Evolutionary conservation across 1,140 invertebrate genomes (phyloP).

Genomic region (Mactra quadrangularis): DNA sequence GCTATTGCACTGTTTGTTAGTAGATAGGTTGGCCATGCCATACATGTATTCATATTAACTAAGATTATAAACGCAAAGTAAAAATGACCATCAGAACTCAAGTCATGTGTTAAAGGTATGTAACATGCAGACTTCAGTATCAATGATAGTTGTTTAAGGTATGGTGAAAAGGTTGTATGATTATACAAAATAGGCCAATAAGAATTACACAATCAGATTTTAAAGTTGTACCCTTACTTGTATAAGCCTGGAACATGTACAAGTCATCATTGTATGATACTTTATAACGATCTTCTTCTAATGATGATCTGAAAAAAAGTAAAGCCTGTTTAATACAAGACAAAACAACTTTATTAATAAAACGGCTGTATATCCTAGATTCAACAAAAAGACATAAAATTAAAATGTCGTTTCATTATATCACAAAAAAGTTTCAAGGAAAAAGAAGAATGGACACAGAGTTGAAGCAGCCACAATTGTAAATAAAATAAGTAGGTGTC

Average conservation of each 20-base stretch:
- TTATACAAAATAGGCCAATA: too few relatives aligned
- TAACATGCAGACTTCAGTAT: not conserved
- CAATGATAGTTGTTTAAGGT: too few relatives aligned
- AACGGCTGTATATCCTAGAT: too few relatives aligned
- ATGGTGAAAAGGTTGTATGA: too few relatives aligned
- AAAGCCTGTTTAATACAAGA: not conserved
- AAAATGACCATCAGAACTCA: too few relatives aligned
- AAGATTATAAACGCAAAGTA: too few relatives aligned
- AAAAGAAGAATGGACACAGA: not conserved
- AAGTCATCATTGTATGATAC: slow-evolving; percentile 65
- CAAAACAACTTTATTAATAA: not conserved
- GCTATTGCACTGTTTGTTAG: too few relatives aligned
- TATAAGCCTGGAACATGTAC: slow-evolving; percentile 70
- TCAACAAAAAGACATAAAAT: not conserved
- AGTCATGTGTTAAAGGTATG: too few relatives aligned
- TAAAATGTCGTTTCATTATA: not conserved
- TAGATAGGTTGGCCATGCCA: too few relatives aligned
- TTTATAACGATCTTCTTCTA: slow-evolving; percentile 35
- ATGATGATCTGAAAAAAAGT: slow-evolving; percentile 56
- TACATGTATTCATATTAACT: too few relatives aligned
- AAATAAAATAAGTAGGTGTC: not conserved
- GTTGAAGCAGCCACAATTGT: not conserved
- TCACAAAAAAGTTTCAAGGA: not conserved
- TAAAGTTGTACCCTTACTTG: too few relatives aligned
- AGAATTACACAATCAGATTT: too few relatives aligned